Conservation (phyloP, 2,888 invertebrate species). For the Pogonocherus hispidulus region DNA sequence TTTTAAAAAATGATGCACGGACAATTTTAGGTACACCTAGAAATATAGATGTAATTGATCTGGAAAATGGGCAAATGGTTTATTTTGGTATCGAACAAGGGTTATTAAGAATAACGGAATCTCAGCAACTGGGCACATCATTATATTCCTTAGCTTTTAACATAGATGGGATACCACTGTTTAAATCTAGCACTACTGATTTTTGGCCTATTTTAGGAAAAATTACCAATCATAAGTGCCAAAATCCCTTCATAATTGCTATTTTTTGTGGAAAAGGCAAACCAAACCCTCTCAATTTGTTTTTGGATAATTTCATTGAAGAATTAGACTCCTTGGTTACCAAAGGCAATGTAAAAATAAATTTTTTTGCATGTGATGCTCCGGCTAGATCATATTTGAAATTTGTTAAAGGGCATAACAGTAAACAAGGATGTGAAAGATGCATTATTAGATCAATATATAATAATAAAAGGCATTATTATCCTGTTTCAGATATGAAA, state of each 20-base stretch:
- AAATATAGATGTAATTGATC: neutral
- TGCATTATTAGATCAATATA: constrained; percentile 21
- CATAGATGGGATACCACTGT: constrained; percentile 26
- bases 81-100: constrained; percentile 16
- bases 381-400: constrained; percentile 31
- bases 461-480: constrained; percentile 31
- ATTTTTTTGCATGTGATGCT: constrained; percentile 8
- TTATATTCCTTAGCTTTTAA: neutral
- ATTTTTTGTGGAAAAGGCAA: constrained; percentile 22
- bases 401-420: constrained; percentile 33
- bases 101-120: neutral
- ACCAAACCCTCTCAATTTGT: neutral
- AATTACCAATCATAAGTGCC: neutral
- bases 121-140: too few species aligned
- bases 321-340: neutral
- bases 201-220: constrained; percentile 19
- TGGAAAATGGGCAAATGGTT: constrained; percentile 23
- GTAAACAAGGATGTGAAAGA: constrained; percentile 35
- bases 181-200: constrained; percentile 7
- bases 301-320: neutral
- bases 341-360: neutral
- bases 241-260: constrained; percentile 1
- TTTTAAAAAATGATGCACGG: constrained; percentile 21
- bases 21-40: constrained; percentile 12
- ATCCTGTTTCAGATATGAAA: neutral